Conservation (phyloP, 2,888 invertebrate genomes). For the Leptopilina syphax region DNA sequence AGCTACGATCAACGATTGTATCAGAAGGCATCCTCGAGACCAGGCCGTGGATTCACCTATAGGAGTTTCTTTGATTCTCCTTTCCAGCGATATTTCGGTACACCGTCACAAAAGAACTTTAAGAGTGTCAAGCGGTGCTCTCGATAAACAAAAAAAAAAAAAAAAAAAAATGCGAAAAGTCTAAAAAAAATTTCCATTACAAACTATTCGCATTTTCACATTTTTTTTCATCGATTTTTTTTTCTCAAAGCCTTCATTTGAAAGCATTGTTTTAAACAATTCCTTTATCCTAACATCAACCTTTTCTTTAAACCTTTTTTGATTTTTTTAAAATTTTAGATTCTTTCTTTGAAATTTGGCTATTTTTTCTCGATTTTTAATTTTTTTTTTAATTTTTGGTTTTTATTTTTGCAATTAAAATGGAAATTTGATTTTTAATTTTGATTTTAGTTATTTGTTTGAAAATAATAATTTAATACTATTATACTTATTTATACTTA, state of each 20-base stretch:
- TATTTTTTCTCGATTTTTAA: background rate
- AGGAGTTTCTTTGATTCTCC: conserved; percentile 92
- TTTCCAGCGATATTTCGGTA: conserved; percentile 94
- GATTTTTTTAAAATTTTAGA: background rate
- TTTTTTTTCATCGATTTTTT: conserved; percentile 41
- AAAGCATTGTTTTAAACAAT: conserved; percentile 7
- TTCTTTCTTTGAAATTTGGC: background rate
- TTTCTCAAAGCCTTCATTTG: background rate
- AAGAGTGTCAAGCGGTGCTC: conserved; percentile 57
- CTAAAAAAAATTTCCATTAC: conserved; percentile 9
- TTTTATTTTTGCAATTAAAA: too few species aligned
- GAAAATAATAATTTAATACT: too few species aligned
- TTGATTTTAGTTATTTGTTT: too few species aligned
- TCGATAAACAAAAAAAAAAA: background rate
- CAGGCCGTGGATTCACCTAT: conserved; percentile 84
- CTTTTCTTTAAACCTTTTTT: background rate
- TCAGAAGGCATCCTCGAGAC: conserved; percentile 72
- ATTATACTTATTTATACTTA: too few species aligned
- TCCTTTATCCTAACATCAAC: conserved; percentile 1
- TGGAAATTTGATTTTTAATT: too few species aligned
- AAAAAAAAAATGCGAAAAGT: conserved; percentile 22
- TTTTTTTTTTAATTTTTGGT: too few species aligned
- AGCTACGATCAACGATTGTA: conserved; percentile 76
- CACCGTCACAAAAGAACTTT: conserved; percentile 61
- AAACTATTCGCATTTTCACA: conserved; percentile 47